Base-by-base conservation (phyloP, 2,113 vertebrate species). In the Microtus oregoni region DNA sequence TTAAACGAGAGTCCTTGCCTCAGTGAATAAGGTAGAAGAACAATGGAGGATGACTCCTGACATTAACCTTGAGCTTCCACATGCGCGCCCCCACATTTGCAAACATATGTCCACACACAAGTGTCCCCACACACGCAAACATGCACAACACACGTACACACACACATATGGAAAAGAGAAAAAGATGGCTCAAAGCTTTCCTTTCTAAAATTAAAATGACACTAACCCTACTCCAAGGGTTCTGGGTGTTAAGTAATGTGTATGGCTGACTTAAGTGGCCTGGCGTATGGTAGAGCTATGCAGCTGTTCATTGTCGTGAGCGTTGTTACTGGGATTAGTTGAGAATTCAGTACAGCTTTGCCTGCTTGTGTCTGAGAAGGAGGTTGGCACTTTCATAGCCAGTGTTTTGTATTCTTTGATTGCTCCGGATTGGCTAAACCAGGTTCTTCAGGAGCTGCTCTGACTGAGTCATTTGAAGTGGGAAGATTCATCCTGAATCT, bases 161-260 rank as follows among this genome's bases (percentile, higher is more conserved):
- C 20, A 61, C 35, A 7, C 50, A n/a, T 11, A 58, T 13, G 19
- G 47, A 47, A 47, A 47, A 47, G 47, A 47, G 50, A 55, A 81
- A 55, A 58, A 58, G 38, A 58, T 26, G 35, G 55, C 11, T 61
- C 38, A 22, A 30, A 83, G 15, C 82, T 87, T 91, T 52, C 61
- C 13, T 32, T 76, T 50, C 8, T 94, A 90, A 91, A 87, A 90
- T 75, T 72, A 88, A 90, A 58, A 63, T 95, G 38, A 75, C 8
- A 82, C 6, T 91, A 92, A 87, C 77, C 44, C 4, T 79, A 22
- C 20, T 86, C 41, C 72, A 86, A 41, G 83, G 65, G 85, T 92
- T 90, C 28, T 73, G 65, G 90, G 32, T 41, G 67, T 94, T 91
- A 90, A 75, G 20, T 87, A 93, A 86, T 83, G 26, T 10, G 44